Conservation (phyloP, 2,113 vertebrate species). For the Ammodytes marinus region DNA sequence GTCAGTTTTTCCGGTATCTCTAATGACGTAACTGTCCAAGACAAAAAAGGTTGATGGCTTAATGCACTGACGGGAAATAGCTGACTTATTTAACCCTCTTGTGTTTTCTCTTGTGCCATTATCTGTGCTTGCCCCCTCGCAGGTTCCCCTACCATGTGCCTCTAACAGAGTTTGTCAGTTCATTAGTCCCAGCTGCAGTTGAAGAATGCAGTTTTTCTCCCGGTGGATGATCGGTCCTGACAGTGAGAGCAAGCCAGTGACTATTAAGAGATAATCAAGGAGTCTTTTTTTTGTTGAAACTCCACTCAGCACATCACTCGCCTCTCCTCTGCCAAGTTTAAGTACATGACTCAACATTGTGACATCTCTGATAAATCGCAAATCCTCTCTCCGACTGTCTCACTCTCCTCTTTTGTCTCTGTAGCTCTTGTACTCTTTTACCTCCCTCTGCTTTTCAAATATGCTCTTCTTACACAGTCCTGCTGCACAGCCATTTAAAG, state of each 20-base stretch:
- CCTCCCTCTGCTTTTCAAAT: slow-evolving; percentile 63
- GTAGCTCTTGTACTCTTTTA: slow-evolving; percentile 19
- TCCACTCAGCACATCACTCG: slow-evolving; percentile 57
- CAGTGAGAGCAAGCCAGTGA: slow-evolving; percentile 62
- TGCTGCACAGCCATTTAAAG: slow-evolving; percentile 69
- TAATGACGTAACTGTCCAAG: slow-evolving; percentile 43
- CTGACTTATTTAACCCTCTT: slow-evolving; percentile 40
- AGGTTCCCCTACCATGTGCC: slow-evolving; percentile 37
- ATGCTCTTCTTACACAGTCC: slow-evolving; percentile 64
- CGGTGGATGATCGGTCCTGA: slow-evolving; percentile 62
- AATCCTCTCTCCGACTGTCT: slow-evolving; percentile 38
- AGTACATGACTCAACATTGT: slow-evolving; percentile 73
- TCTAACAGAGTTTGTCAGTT: slow-evolving; percentile 67
- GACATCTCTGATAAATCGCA: slow-evolving; percentile 58
- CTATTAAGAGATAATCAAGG: slow-evolving; percentile 64
- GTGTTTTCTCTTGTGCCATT: slow-evolving; percentile 33
- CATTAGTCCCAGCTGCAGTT: slow-evolving; percentile 71
- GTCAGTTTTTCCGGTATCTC: slow-evolving; percentile 30
- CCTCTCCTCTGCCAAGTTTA: slow-evolving; percentile 62
- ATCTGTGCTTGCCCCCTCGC: slow-evolving; percentile 46
- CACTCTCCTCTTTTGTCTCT: slow-evolving; percentile 19
- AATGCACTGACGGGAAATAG: slow-evolving; percentile 47
- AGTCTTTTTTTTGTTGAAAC: slow-evolving; percentile 33
- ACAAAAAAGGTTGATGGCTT: slow-evolving; percentile 41
- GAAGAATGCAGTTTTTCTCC: slow-evolving; percentile 69